Conservation (phyloP, 2,888 invertebrate genomes). For the Caenorhabditis afra region DNA sequence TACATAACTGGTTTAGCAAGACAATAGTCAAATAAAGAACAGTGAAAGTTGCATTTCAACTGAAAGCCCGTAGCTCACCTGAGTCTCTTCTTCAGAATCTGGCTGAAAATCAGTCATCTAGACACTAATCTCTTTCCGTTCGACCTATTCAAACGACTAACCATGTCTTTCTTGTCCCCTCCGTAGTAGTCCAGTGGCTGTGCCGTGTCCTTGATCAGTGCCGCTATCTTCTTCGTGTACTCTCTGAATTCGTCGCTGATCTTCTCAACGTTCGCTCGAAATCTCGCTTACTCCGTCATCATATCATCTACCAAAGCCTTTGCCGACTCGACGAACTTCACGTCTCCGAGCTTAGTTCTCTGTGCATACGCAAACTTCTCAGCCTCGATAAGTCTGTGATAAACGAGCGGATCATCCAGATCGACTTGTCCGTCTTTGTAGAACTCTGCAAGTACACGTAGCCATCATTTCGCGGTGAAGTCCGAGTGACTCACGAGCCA, state of each 20-base stretch:
- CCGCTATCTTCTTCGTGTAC: constrained; percentile 71
- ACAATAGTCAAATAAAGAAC: constrained; percentile 28
- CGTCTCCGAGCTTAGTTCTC: constrained; percentile 84
- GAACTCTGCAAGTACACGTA: constrained; percentile 67
- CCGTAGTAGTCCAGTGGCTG: constrained; percentile 79
- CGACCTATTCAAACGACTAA: constrained; percentile 16
- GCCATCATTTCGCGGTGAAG: neutral
- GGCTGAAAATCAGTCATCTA: constrained; percentile 14
- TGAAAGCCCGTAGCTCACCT: constrained; percentile 29
- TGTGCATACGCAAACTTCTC: constrained; percentile 94
- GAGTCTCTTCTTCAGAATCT: constrained; percentile 13
- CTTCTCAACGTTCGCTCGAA: neutral
- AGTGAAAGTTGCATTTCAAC: constrained; percentile 1
- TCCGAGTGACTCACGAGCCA: constrained; percentile 83
- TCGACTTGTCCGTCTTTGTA: constrained; percentile 72
- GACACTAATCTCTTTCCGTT: neutral
- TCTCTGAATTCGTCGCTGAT: constrained; percentile 45
- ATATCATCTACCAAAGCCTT: constrained; percentile 85
- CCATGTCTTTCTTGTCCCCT: constrained; percentile 80
- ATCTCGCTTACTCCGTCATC: constrained; percentile 82
- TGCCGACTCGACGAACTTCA: constrained; percentile 85
- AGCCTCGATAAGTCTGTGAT: constrained; percentile 90
- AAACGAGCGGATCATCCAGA: constrained; percentile 83
- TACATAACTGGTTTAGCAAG: neutral
- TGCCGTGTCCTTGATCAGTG: constrained; percentile 73